These are phyloP conservation scores for Podarcis cretensis DNA, from an alignment of 2,113 vertebrate genomes.

Conservation along the genomic window DNA sequence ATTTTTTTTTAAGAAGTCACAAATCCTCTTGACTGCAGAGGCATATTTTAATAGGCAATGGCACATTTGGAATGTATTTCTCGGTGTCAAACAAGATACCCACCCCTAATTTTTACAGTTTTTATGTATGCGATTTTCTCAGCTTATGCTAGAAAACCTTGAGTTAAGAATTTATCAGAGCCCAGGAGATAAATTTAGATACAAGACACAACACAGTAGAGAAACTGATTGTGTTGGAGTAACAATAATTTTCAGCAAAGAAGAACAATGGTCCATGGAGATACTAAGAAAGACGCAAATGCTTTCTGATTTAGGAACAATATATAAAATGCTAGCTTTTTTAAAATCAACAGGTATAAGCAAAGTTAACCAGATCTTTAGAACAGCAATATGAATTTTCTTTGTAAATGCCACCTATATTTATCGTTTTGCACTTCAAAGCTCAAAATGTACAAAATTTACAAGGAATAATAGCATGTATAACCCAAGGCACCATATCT, in stretches of 20 bases:
- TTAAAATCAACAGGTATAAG: background rate
- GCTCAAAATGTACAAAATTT: background rate
- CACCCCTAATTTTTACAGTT: too few relatives aligned
- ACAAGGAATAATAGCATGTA: background rate
- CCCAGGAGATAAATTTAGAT: background rate
- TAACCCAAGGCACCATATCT: background rate
- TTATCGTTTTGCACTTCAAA: background rate
- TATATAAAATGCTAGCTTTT: background rate
- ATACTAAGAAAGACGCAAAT: background rate
- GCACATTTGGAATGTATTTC: too few relatives aligned
- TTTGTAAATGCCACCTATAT: background rate
- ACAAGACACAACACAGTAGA: background rate
- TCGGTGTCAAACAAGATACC: too few relatives aligned
- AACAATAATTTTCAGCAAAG: background rate
- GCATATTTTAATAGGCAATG: too few relatives aligned
- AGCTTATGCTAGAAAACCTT: background rate
- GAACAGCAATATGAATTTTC: background rate
- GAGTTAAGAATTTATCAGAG: background rate
- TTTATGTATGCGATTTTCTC: too few relatives aligned
- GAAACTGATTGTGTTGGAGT: background rate
- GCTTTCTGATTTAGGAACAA: background rate
- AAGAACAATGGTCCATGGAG: background rate
- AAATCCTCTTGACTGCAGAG: too few relatives aligned
- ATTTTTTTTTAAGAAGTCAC: too few relatives aligned
- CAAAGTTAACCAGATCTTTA: background rate